Base-by-base conservation (phyloP, 2,888 invertebrate species). In the Eucera pruinosa region DNA sequence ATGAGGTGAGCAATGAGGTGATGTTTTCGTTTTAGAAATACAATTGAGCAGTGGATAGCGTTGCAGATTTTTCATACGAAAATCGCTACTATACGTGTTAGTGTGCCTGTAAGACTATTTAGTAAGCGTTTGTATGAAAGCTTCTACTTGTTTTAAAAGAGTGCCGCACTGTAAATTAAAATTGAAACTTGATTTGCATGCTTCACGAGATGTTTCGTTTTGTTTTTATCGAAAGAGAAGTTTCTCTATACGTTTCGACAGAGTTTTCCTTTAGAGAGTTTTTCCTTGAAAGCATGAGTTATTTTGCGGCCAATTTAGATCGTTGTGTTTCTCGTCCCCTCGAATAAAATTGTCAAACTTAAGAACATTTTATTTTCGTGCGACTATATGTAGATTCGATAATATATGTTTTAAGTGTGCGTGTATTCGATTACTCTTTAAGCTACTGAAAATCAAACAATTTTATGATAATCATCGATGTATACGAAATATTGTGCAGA, bases 111-210 rank as follows among this genome's bases (percentile, higher is more conserved):
- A 85, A 80, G 65, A 84, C 76, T 88, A 33, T 33, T 33, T 36
- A 83, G 83, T 88, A 83, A 83, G 83, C 85, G 80, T 85, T 86
- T 84, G 83, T 86, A 87, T 82, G 84, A 88, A 82, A 81, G 86
- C 83, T 87, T 86, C 77, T 82, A 83, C 65, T 82, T 87, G 81
- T 83, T 85, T 86, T 78, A 81, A 82, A 67, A 83, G 69, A 78
- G 80, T 81, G 84, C 83, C 87, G 85, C 81, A 87, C 82, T 80
- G 83, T 87, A 84, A 86, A 78, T 84, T 81, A 78, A 83, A 52
- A 65, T 64, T 64, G 50, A 70, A 68, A 70, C 73, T 80, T 78
- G 50, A 78, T 75, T 77, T 83, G 85, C 85, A 85, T 85, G 85
- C 81, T 72, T 83, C 70, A 80, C 71, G 69, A 79, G 60, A 78